Base-by-base conservation (phyloP, 2,113 vertebrate genomes). In the Sclerurus mexicanus region DNA sequence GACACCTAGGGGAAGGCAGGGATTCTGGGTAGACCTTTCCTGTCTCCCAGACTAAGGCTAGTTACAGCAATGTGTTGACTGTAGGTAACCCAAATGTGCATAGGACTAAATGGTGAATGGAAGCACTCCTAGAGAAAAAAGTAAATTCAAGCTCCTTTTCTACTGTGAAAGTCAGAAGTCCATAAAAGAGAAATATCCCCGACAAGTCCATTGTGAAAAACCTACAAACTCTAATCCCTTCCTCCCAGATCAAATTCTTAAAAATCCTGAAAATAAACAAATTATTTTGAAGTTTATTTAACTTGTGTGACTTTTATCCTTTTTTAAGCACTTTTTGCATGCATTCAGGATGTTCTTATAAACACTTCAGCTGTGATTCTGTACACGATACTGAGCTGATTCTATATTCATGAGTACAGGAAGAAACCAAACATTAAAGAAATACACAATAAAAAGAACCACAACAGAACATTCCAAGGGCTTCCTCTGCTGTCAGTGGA, bases 81-180 rank as follows among this genome's bases (percentile, higher is more conserved):
- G 2, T 5, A 50, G 31, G 40, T 49, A 78, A 74, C 39, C 18
- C 7, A 35, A 62, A 42, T 6, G 9, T 31, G 6, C 0, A 0
- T 21, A 71, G 53, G 80, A 75, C 20, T 71, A 78, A 85, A 67
- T 2, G 3, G 27, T 66, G 42, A 87, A 55, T 18, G 30, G 72
- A 64, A 87, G 33, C 5, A 64, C 4, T 46, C 5, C 28, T 50
- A 56, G 15, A 9, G 49, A 76, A 93, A 12, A 62, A 83, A 68
- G 7, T 25, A 68, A 68, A 76, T 60, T 55, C 11, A 52, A 40
- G 18, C 28, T 78, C 3, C 6, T 68, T 87, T 75, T 52, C 66
- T 63, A 27, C 2, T 12, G 3, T 27, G 20, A 69, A 89, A 88
- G 2, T 4, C 62, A 76, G 15, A 72, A 85, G 10, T n/a, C 31